Percentiles rank a stretch among this genome's conserved stretches.
phyloP scores from a whole-genome alignment of 2,113 vertebrate genomes.

The Microcebus murinus region DNA sequence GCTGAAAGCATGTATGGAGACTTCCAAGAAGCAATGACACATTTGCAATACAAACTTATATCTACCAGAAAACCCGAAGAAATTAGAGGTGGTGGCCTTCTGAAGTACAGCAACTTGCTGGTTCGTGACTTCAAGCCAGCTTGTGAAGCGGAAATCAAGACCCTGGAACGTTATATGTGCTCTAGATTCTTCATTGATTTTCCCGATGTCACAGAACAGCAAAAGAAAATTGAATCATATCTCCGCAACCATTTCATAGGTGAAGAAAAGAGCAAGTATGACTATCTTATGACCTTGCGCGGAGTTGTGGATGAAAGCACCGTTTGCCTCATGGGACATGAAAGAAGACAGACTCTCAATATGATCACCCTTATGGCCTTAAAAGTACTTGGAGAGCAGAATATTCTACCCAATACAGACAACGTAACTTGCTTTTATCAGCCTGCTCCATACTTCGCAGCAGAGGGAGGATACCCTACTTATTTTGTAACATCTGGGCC shows the following conservation, averaged over 20 bases:
- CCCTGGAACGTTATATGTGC: conserved; percentile 97
- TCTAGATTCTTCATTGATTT: conserved; percentile 99
- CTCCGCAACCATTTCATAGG: conserved; percentile 97
- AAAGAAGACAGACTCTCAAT: conserved; percentile 94
- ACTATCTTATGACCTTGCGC: conserved; percentile 96
- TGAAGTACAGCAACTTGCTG: conserved; percentile 97
- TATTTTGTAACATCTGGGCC: conserved; percentile 93
- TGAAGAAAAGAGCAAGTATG: conserved; percentile 96
- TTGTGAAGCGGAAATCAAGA: conserved; percentile 94
- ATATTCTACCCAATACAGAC: conserved; percentile 94
- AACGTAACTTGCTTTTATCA: conserved; percentile 97
- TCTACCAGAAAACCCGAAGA: conserved; percentile 96
- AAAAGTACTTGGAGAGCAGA: conserved; percentile 95
- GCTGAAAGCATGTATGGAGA: conserved; percentile 98
- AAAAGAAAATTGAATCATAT: conserved; percentile 97
- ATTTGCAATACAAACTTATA: conserved; percentile 93
- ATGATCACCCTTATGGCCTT: conserved; percentile 97
- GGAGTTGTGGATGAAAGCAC: conserved; percentile 96
- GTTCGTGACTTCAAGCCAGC: conserved; percentile 95
- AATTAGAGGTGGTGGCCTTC: conserved; percentile 95
- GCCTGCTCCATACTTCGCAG: conserved; percentile 92
- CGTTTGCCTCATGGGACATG: conserved; percentile 95
- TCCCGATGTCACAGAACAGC: conserved; percentile 94
- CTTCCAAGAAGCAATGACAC: conserved; percentile 95
- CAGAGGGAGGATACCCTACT: conserved; percentile 88